Evolutionary conservation across 2,113 vertebrate species (phyloP), one percentile per base, ranked within the genome.

Genomic region (Centropus bengalensis): DNA sequence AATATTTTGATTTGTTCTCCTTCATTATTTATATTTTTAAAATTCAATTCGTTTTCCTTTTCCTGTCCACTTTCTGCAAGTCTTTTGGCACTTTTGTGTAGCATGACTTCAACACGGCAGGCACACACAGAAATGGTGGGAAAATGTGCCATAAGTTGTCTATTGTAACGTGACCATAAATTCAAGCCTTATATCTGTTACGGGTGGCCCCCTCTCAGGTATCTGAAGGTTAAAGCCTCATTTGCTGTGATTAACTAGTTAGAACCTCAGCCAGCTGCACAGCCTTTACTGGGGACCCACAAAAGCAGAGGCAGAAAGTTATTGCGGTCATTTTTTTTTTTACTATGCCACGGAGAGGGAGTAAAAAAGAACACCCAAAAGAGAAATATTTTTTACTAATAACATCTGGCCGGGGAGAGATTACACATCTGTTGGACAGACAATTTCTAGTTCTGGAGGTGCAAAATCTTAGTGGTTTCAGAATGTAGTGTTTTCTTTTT

Each of bases 151-250:
- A 33, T 71, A 68, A 95, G 36, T 40, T 75, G 64, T 84, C 56
- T 30, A 4, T 40, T 78, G 75, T 58, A 67, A 68, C 1, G 2
- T 54, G 82, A 26, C 44, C 82, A 28, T 75, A 86, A 96, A 93
- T 88, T 73, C 75, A 56, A 78, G 56, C 33, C 68, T 80, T 60
- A 2, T 44, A 86, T 68, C 82, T 90, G 32, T 19, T 75, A 33
- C 1, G 12, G 55, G 89, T 67, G 85, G 82, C 78, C 91, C 75
- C 76, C 90, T 88, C 49, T 93, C 84, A 78, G 82, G 59, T 88
- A 68, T 52, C 73, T 74, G 77, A 93, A 96, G 75, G 78, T 89
- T 83, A 83, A 94, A 90, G n/a, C 75, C 69, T 88, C 56, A 27
- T 47, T 94, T 68, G 59, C 71, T 81, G 64, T 88, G 76, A 93